Conservation (phyloP, 2,113 vertebrate species). For the Lagopus leucura region DNA sequence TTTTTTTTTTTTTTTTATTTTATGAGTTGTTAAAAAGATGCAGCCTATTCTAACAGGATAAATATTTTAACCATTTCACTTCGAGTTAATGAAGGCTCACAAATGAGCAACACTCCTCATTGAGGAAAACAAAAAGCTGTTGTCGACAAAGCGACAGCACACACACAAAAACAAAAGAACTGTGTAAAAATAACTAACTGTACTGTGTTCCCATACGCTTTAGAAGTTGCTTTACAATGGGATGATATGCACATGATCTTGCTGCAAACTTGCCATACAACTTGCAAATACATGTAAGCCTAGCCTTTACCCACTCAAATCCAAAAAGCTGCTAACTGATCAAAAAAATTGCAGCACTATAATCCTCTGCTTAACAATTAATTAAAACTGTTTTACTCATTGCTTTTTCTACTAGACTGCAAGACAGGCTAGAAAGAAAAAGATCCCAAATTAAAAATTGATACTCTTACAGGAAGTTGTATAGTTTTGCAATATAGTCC, state of each 20-base stretch:
- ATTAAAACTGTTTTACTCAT: slow-evolving; percentile 75
- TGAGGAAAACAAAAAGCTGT: slow-evolving; percentile 99
- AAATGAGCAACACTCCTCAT: slow-evolving; percentile 99
- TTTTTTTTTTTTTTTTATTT: slow-evolving; percentile 82
- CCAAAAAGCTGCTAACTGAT: slow-evolving; percentile 80
- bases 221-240: slow-evolving; percentile 95
- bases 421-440: slow-evolving; percentile 83
- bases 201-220: slow-evolving; percentile 94
- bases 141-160: slow-evolving; percentile 99
- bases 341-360: slow-evolving; percentile 82
- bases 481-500: slow-evolving; percentile 81
- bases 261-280: slow-evolving; percentile 83
- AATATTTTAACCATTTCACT: slow-evolving; percentile 98
- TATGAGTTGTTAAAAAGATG: slow-evolving; percentile 98
- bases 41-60: slow-evolving; percentile 98
- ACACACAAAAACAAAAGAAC: slow-evolving; percentile 89
- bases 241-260: slow-evolving; percentile 95
- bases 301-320: slow-evolving; percentile 81
- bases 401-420: slow-evolving; percentile 84
- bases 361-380: slow-evolving; percentile 80
- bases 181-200: slow-evolving; percentile 90
- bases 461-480: slow-evolving; percentile 80
- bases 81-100: slow-evolving; percentile 99
- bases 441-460: slow-evolving; percentile 78
- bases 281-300: slow-evolving; percentile 80